phyloP scores from a whole-genome alignment of 2,888 invertebrate genomes.

The Cremastinae sp. region DNA sequence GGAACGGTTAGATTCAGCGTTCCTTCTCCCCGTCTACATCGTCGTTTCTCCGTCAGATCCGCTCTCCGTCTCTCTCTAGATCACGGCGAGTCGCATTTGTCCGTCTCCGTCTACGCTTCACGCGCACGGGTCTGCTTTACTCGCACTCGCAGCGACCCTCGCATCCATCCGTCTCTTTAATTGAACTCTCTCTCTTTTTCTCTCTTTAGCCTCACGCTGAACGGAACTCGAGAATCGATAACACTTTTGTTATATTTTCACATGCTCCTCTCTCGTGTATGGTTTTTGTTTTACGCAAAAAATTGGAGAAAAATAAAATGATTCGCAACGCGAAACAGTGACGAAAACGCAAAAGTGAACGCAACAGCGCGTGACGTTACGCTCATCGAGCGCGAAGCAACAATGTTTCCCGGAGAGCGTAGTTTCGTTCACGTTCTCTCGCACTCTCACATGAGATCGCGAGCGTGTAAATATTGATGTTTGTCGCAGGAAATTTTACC shows the following conservation, averaged over 20 bases:
- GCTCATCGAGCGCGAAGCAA: too few species aligned
- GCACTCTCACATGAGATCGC: slow-evolving; percentile 4
- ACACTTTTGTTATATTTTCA: too few species aligned
- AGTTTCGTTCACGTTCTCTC: background rate
- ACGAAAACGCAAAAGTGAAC: background rate
- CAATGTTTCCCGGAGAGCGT: background rate
- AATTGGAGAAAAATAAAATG: background rate
- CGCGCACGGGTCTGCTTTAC: background rate
- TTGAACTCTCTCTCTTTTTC: too few species aligned
- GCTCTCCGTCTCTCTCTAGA: background rate
- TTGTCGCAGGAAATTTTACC: slow-evolving; percentile 8
- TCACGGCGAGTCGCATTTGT: background rate
- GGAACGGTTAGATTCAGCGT: slow-evolving; percentile 62
- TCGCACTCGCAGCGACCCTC: too few species aligned
- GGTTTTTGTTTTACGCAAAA: background rate
- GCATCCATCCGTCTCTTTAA: too few species aligned
- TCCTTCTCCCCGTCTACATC: slow-evolving; percentile 62
- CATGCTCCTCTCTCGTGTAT: too few species aligned
- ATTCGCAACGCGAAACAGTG: background rate
- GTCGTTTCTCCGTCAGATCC: slow-evolving; percentile 5
- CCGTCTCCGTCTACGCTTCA: background rate
- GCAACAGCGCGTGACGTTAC: background rate
- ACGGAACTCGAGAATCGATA: background rate
- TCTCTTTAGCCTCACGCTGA: background rate
- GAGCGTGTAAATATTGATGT: slow-evolving; percentile 35